A percentile compares a stretch with the other conserved stretches of the same genome.
Evolutionary conservation across 2,888 invertebrate species (phyloP).

Genomic region (Parasteatoda lunata): DNA sequence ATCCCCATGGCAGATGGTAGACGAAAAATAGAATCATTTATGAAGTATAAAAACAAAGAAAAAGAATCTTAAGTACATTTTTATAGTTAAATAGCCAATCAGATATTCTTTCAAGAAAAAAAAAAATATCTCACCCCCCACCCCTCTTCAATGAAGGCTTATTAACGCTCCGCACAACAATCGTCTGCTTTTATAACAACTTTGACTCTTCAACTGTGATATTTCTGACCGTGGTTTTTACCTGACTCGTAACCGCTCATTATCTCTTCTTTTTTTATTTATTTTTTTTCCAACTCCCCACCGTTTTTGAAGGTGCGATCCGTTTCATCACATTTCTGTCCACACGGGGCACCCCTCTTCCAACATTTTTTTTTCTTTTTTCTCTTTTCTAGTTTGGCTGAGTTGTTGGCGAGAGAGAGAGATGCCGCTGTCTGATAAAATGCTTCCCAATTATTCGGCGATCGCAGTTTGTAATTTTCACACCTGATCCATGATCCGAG

Average conservation of each 20-base stretch:
- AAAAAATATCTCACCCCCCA: no score
- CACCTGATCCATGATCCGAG: constrained; percentile 63
- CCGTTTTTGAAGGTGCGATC: constrained; percentile 26
- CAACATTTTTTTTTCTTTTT: not conserved
- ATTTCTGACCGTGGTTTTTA: no score
- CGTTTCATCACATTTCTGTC: constrained; percentile 1
- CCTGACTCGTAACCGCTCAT: constrained; percentile 20
- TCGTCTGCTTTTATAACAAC: no score
- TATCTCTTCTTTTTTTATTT: constrained; percentile 4
- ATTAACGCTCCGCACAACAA: no score
- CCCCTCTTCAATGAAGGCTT: no score
- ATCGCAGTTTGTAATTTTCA: constrained; percentile 65
- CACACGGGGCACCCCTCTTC: not conserved
- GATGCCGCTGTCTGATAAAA: constrained; percentile 60
- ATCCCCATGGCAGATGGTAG: no score
- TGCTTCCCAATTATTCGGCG: constrained; percentile 56
- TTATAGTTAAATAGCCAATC: no score
- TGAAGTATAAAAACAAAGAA: no score
- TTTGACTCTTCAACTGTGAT: no score
- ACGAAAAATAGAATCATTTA: no score
- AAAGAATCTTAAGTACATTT: no score
- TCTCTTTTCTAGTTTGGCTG: not conserved
- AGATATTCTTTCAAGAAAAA: no score
- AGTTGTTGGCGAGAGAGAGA: constrained; percentile 2
- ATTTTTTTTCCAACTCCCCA: constrained; percentile 31